Evolutionary conservation across 2,888 invertebrate species (phyloP), one percentile per base, ranked within the genome.

Genomic region (Mylabris sibirica): DNA sequence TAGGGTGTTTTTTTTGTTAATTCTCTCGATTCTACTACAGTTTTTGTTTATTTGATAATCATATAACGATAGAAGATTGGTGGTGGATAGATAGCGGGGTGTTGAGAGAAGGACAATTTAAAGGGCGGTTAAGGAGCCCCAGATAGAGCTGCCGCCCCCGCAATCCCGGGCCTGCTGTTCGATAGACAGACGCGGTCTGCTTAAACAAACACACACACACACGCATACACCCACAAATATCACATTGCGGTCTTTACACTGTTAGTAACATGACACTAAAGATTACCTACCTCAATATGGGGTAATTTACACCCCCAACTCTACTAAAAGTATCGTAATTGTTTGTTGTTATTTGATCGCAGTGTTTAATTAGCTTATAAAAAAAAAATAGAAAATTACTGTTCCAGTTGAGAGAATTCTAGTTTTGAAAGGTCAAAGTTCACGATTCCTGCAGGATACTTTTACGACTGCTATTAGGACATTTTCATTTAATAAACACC

Each of bases 121-220:
- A 53, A 53, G 53, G 3, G 53, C 3, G 20, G 4, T 12, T 67
- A 66, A 64, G 68, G 60, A 68, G 71, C 63, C 77, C 77, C 75
- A 76, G 77, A 75, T 72, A 72, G 62, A 77, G 77, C 77, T 77
- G 73, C 68, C 77, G 75, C 77, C 77, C 71, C 74, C 77, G 74
- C 77, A 76, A 66, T 72, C 72, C 73, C 75, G 72, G 74, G 76
- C 74, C 74, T 71, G 73, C 74, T 72, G 73, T 68, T 71, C 71
- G 71, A 68, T 68, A 68, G 71, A 65, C 71, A 71, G 68, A 49
- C 66, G 66, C 68, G 70, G 70, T 65, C 49, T 20, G n/a, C 20
- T 49, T 20, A 49, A 49, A 20, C 49, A 49, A 20, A 49, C 49
- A 49, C 49, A 20, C 20, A 49, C 20, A 49, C 49, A 49, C 49